phyloP scores from a whole-genome alignment of 1,140 invertebrate genomes.

The Ips nitidus region DNA sequence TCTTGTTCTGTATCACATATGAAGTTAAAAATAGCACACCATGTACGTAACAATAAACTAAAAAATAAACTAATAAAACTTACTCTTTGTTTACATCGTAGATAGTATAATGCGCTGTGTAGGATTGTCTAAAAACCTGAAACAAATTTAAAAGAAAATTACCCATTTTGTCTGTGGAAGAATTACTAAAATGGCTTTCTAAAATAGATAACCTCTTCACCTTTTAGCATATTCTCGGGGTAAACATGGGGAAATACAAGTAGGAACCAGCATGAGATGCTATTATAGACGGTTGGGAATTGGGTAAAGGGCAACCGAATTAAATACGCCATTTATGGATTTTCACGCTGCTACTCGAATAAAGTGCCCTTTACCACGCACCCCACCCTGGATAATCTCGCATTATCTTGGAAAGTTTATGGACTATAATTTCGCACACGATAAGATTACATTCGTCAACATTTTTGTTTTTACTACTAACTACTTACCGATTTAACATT shows the following conservation, averaged over 20 bases:
- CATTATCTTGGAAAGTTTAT: too few species aligned
- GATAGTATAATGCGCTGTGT: conserved; percentile 80
- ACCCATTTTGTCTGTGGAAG: too few species aligned
- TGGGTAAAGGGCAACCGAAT: conserved; percentile 20
- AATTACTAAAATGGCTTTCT: too few species aligned
- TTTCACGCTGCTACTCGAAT: conserved; percentile 11
- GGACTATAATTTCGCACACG: too few species aligned
- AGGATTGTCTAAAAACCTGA: conserved; percentile 78
- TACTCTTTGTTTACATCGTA: conserved; percentile 84
- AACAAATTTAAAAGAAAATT: conserved; percentile 41
- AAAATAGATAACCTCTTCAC: too few species aligned
- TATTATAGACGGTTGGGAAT: conserved; percentile 2
- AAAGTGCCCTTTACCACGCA: conserved; percentile 28
- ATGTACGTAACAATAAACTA: too few species aligned
- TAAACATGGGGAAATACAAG: too few species aligned
- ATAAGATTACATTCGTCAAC: background rate
- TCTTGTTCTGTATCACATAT: too few species aligned
- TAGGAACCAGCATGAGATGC: background rate
- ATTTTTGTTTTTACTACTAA: background rate
- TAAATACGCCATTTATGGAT: conserved; percentile 27
- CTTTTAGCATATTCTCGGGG: too few species aligned
- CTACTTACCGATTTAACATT: conserved; percentile 79
- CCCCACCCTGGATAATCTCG: background rate
- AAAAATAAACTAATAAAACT: conserved; percentile 52
- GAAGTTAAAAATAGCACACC: too few species aligned